Conservation (phyloP, 2,113 vertebrate genomes). For the Aplodontia rufa region DNA sequence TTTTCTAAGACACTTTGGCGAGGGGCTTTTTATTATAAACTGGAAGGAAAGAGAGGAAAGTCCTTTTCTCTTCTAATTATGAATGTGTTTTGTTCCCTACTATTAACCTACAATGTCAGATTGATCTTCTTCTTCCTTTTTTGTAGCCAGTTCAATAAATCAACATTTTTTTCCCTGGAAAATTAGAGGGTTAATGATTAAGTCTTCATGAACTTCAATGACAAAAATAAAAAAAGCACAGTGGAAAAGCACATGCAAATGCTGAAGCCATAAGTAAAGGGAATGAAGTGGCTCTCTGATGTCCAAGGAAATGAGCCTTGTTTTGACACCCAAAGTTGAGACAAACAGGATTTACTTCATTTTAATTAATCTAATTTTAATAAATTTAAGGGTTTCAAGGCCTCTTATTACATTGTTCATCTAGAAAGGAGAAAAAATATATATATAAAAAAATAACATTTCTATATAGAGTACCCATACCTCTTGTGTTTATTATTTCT, state of each 20-base stretch:
- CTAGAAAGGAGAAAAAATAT: not conserved
- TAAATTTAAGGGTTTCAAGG: not conserved
- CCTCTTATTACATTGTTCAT: not conserved
- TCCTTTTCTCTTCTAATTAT: constrained; percentile 86
- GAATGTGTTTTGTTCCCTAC: constrained; percentile 81
- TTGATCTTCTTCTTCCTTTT: constrained; percentile 71
- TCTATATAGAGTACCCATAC: not conserved
- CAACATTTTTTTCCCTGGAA: constrained; percentile 71
- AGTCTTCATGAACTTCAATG: constrained; percentile 79
- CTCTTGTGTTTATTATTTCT: not conserved
- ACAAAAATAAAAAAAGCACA: constrained; percentile 81
- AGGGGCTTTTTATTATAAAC: constrained; percentile 84
- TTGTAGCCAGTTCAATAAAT: constrained; percentile 82
- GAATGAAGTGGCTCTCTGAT: constrained; percentile 40
- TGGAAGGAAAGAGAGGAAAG: constrained; percentile 83
- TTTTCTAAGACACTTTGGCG: constrained; percentile 85
- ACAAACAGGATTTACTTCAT: not conserved
- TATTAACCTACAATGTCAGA: constrained; percentile 85
- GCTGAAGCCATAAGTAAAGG: constrained; percentile 56
- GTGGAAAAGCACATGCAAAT: constrained; percentile 55
- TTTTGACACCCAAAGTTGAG: constrained; percentile 54
- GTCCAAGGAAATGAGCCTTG: not conserved
- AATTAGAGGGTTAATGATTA: constrained; percentile 84
- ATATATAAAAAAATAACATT: not conserved
- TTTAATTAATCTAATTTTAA: constrained; percentile 10